phyloP scores from a whole-genome alignment of 2,797 vertebrate species.

The Coccyzus lansbergi region DNA sequence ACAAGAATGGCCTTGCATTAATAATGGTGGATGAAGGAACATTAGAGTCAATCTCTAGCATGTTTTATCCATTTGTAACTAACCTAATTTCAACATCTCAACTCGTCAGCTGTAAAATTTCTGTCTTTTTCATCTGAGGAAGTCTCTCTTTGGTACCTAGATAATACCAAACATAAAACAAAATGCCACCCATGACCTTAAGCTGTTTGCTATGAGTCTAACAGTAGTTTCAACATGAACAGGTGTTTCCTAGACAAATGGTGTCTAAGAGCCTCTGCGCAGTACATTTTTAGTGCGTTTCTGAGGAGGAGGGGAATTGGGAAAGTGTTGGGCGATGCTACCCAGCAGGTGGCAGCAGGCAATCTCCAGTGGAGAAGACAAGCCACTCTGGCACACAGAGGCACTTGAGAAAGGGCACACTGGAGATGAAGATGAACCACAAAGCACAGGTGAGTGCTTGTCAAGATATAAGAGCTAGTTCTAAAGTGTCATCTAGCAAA shows the following conservation, averaged over 20 bases:
- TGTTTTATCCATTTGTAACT: neutral
- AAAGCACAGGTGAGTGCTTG: neutral
- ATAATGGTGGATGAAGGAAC: neutral
- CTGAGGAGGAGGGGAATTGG: neutral
- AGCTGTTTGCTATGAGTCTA: neutral
- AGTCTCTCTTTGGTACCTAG: neutral
- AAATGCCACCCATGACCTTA: neutral
- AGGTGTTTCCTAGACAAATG: neutral
- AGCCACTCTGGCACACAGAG: neutral
- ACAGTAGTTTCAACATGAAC: neutral
- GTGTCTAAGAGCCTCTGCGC: neutral
- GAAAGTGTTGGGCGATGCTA: neutral
- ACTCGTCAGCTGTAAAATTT: neutral
- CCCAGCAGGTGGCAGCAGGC: constrained; percentile 48
- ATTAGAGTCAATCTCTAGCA: neutral
- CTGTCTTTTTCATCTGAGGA: neutral
- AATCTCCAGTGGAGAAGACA: neutral
- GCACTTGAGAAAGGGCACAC: neutral
- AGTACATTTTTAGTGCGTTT: neutral
- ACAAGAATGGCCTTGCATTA: neutral
- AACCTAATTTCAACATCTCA: neutral
- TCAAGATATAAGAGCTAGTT: neutral
- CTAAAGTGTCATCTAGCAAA: neutral
- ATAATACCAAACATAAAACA: neutral
- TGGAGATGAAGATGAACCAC: neutral